Base-by-base conservation (phyloP, 2,797 vertebrate species). In the Argentina silus region DNA sequence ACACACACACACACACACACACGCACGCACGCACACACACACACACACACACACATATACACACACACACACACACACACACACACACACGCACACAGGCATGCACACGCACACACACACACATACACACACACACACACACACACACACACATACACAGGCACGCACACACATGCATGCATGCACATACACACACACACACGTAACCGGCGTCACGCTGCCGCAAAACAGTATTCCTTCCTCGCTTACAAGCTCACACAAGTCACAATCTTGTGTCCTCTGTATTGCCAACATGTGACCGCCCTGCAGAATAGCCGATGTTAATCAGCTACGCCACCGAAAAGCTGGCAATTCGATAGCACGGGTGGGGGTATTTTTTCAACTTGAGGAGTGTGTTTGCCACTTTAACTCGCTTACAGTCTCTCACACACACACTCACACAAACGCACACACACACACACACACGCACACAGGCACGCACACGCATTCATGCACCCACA, bases 21-120 rank as follows among this genome's bases (percentile, higher is more conserved):
- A n/a, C n/a, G n/a, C n/a, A n/a, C n/a, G n/a, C n/a, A n/a, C n/a
- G n/a, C n/a, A n/a, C n/a, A n/a, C n/a, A n/a, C n/a, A 73, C 77
- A 76, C 81, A 81, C 14, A 65, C 23, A 67, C 60, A 1, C 73
- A 75, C 69, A 74, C 82, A 71, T 73, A 55, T 12, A 48, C 17
- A 9, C 48, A 42, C 48, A 19, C 7, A 59, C 56, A 7, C 2
- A n/a, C 56, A 59, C 17, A 7, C 8, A 59, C 3, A 10, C 56
- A 59, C 17, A 2, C 53, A 3, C n/a, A 6, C 56, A 23, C 19
- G 2, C 56, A 12, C 17, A 2, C 56, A 57, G 7, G 6, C 2
- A 11, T 1, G 6, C 56, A 23, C 17, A 2, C 56, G 9, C 56
- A 19, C 56, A 12, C 56, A 19, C 56, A 3, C 17, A 7, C 55